Percentiles rank a stretch among this genome's conserved stretches.
Conservation (phyloP, 2,797 vertebrate genomes). For the Borostomias antarcticus region DNA sequence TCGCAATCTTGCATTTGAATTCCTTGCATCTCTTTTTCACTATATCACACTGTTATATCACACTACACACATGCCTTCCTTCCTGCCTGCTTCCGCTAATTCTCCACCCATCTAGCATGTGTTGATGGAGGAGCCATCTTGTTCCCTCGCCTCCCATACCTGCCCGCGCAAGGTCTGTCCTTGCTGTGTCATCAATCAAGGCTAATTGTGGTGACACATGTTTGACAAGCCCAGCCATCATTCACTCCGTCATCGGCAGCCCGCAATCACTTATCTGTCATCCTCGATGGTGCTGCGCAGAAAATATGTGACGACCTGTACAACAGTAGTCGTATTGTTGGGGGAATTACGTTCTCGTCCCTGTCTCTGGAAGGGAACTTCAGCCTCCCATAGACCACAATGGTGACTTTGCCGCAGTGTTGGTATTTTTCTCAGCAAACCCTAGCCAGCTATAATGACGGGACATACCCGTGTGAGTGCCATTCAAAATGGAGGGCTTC, state of each 20-base stretch:
- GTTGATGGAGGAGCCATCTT: background rate
- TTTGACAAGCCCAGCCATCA: constrained; percentile 37
- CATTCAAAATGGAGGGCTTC: constrained; percentile 36
- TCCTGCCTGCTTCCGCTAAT: background rate
- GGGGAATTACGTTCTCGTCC: constrained; percentile 12
- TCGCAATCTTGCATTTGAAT: too few relatives aligned
- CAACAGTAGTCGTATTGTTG: constrained; percentile 49
- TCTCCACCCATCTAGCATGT: background rate
- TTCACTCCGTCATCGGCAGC: constrained; percentile 33
- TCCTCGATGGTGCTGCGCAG: constrained; percentile 26
- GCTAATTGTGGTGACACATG: constrained; percentile 17
- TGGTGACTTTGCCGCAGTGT: constrained; percentile 42
- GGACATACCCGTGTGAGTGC: constrained; percentile 50
- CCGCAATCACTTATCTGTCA: constrained; percentile 38
- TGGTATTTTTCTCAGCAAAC: constrained; percentile 28
- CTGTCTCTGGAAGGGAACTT: constrained; percentile 40
- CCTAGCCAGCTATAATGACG: constrained; percentile 52
- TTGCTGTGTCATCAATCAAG: background rate
- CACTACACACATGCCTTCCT: background rate
- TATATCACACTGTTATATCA: too few relatives aligned
- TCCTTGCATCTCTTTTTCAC: too few relatives aligned
- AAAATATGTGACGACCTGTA: constrained; percentile 28
- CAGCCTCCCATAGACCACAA: constrained; percentile 39
- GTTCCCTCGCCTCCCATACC: background rate
- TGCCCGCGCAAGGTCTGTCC: background rate